Evolutionary conservation across 53 echinoderm and acorn worm species (phyloP).

Genomic region (Paelopatides confundens): DNA sequence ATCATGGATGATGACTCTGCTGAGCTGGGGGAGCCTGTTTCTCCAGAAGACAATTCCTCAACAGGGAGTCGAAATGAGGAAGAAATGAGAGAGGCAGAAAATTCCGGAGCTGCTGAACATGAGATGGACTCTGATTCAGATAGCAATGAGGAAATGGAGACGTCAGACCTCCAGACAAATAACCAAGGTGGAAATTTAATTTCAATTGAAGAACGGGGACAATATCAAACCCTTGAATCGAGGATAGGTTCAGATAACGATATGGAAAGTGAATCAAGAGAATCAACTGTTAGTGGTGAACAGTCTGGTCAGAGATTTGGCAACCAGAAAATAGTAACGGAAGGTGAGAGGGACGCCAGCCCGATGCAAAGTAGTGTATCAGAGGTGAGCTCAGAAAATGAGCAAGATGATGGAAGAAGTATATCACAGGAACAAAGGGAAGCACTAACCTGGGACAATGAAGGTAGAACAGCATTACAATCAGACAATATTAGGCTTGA

Average conservation of each 20-base stretch:
- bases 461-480: not conserved
- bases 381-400: slow-evolving; percentile 30
- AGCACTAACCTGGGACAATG: not conserved
- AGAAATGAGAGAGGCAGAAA: not conserved
- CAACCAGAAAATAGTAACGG: not conserved
- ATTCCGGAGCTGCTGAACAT: slow-evolving; percentile 10
- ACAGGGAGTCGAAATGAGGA: slow-evolving; percentile 47
- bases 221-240: not conserved
- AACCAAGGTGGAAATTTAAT: not conserved
- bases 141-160: not conserved
- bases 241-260: slow-evolving; percentile 18
- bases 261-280: slow-evolving; percentile 12
- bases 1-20: slow-evolving; percentile 25
- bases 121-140: not conserved
- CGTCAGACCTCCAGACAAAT: not conserved
- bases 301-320: not conserved
- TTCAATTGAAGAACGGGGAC: not conserved
- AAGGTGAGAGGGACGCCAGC: not conserved
- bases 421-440: not conserved
- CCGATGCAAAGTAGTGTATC: slow-evolving; percentile 12
- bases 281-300: not conserved
- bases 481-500: slow-evolving; percentile 3
- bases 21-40: slow-evolving; percentile 45
- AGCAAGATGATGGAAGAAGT: slow-evolving; percentile 5
- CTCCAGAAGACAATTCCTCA: slow-evolving; percentile 42